A percentile compares a stretch with the other conserved stretches of the same genome.
Conservation (phyloP, 2,113 vertebrate species). For the Xiphophorus hellerii region DNA sequence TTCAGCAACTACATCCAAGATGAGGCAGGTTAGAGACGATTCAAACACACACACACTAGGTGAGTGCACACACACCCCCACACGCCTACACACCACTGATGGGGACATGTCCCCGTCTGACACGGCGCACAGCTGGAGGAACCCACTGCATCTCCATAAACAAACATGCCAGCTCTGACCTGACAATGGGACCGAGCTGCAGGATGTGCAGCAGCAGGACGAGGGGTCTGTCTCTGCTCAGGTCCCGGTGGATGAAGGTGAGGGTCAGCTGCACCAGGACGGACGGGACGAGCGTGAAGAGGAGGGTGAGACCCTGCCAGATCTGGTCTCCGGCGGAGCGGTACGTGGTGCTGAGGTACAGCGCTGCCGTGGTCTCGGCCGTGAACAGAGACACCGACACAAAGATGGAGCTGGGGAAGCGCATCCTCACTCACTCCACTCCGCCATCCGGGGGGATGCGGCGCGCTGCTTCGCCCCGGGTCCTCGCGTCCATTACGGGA, state of each 20-base stretch:
- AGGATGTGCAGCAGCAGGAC: conserved; percentile 93
- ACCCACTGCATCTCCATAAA: too few species aligned
- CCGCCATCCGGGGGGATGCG: conserved; percentile 66
- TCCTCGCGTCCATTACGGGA: conserved; percentile 45
- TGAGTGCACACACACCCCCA: too few species aligned
- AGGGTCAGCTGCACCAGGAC: conserved; percentile 93
- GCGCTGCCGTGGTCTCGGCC: conserved; percentile 88
- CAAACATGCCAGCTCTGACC: conserved; percentile 78
- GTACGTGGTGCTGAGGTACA: conserved; percentile 93
- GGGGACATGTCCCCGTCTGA: not conserved
- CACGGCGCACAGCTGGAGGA: not conserved
- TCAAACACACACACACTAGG: not conserved
- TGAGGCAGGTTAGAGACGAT: not conserved
- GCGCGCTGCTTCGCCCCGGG: conserved; percentile 38
- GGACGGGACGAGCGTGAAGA: conserved; percentile 92
- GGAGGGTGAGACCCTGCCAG: conserved; percentile 92
- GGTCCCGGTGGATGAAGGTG: conserved; percentile 94
- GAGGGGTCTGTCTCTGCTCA: conserved; percentile 91
- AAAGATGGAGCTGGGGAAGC: conserved; percentile 91
- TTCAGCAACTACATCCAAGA: not conserved
- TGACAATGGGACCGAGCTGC: conserved; percentile 93
- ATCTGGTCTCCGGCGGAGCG: conserved; percentile 88
- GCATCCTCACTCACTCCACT: conserved; percentile 85
- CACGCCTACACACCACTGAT: not conserved
- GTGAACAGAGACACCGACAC: conserved; percentile 91